These are phyloP conservation scores for Vesta saturnalis DNA, from an alignment of 2,888 invertebrate species.

Conservation along the genomic window DNA sequence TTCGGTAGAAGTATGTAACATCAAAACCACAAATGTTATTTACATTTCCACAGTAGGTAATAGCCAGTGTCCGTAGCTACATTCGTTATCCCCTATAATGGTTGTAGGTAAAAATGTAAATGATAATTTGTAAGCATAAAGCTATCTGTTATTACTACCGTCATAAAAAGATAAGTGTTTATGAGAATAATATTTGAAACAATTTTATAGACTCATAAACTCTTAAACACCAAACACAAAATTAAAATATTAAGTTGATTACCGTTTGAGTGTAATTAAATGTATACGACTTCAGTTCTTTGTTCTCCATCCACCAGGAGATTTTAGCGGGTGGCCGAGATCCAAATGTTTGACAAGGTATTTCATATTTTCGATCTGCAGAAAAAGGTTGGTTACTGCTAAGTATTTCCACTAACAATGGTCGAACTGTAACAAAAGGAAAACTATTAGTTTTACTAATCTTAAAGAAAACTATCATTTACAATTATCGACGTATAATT, in stretches of 20 bases:
- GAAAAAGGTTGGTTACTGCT: conserved; percentile 85
- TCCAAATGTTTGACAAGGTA: conserved; percentile 85
- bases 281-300: conserved; percentile 64
- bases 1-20: too few relatives aligned
- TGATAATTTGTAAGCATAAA: too few relatives aligned
- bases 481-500: background rate
- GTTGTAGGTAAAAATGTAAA: too few relatives aligned
- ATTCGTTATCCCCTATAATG: too few relatives aligned
- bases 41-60: too few relatives aligned
- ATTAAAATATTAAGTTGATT: conserved; percentile 39
- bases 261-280: conserved; percentile 66
- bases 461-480: background rate
- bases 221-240: background rate
- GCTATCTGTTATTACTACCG: too few relatives aligned
- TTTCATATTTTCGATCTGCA: conserved; percentile 82
- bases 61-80: too few relatives aligned
- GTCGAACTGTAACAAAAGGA: conserved; percentile 74
- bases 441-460: background rate
- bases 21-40: too few relatives aligned
- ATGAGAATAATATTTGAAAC: background rate
- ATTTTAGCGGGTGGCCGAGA: conserved; percentile 87
- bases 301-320: conserved; percentile 85
- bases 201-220: background rate
- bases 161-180: too few relatives aligned
- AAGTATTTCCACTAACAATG: conserved; percentile 80